Percentiles rank a stretch among this genome's conserved stretches.
Evolutionary conservation across 2,888 invertebrate genomes (phyloP).

Genomic region (Bombylius major): DNA sequence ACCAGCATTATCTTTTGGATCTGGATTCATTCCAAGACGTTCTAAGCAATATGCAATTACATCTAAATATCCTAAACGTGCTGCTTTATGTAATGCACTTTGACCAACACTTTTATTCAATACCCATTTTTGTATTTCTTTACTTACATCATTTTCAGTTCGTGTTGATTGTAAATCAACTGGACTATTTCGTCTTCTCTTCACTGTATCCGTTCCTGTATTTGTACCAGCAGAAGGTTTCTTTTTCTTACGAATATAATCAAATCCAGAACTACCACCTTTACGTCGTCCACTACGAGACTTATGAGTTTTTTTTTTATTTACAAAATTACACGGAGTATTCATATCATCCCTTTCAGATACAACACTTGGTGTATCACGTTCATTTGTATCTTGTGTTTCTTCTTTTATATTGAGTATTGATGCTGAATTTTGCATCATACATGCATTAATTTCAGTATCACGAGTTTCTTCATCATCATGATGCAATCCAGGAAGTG

Average conservation of each 20-base stretch:
- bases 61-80: constrained; percentile 78
- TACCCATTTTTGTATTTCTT: constrained; percentile 81
- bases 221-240: constrained; percentile 44
- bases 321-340: constrained; percentile 9
- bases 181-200: constrained; percentile 33
- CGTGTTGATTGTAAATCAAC: constrained; percentile 13
- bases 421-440: constrained; percentile 37
- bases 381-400: constrained; percentile 28
- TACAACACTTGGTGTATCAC: constrained; percentile 23
- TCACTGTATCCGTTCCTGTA: constrained; percentile 30
- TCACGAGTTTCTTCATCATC: constrained; percentile 22
- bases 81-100: constrained; percentile 82
- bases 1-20: constrained; percentile 84
- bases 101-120: constrained; percentile 91
- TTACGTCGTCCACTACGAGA: constrained; percentile 23
- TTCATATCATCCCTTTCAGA: constrained; percentile 11
- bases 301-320: constrained; percentile 20
- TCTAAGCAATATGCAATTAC: constrained; percentile 83
- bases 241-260: constrained; percentile 82
- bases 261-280: constrained; percentile 47
- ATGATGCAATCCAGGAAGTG: constrained; percentile 1
- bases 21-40: constrained; percentile 67
- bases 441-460: constrained; percentile 22
- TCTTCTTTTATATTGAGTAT: constrained; percentile 28
- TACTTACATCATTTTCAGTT: constrained; percentile 55